Evolutionary conservation across 1,140 invertebrate species (phyloP).

Genomic region (Pogonomyrmex barbatus): DNA sequence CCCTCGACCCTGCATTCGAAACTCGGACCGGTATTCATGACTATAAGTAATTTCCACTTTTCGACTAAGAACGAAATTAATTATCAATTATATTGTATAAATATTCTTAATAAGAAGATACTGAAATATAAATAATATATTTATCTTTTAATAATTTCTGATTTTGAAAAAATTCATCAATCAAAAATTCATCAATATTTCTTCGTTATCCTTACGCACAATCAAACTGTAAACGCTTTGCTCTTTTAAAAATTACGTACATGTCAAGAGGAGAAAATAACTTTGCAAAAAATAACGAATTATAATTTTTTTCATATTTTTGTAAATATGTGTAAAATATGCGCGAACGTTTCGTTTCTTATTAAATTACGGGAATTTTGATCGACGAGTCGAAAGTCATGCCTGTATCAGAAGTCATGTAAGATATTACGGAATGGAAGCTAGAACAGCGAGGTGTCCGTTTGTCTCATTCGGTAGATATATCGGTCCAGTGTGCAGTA

Average conservation of each 20-base stretch:
- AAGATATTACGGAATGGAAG: conserved; percentile 77
- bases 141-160: neutral
- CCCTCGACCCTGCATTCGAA: neutral
- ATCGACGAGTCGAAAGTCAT: conserved; percentile 16
- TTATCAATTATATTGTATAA: neutral
- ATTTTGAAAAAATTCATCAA: neutral
- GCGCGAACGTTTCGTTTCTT: neutral
- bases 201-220: neutral
- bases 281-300: neutral
- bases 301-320: neutral
- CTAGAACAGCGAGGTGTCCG: conserved; percentile 75
- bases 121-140: neutral
- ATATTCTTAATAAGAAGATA: neutral
- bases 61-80: neutral
- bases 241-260: neutral
- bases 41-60: neutral
- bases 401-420: conserved; percentile 56
- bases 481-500: conserved; percentile 60
- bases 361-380: neutral
- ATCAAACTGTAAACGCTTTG: neutral
- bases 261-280: neutral
- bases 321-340: neutral
- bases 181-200: too few species aligned
- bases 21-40: neutral
- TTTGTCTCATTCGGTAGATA: conserved; percentile 63